These are phyloP conservation scores for Sphaerophoria rueppellii DNA, from an alignment of 2,888 invertebrate genomes.

Conservation along the genomic window DNA sequence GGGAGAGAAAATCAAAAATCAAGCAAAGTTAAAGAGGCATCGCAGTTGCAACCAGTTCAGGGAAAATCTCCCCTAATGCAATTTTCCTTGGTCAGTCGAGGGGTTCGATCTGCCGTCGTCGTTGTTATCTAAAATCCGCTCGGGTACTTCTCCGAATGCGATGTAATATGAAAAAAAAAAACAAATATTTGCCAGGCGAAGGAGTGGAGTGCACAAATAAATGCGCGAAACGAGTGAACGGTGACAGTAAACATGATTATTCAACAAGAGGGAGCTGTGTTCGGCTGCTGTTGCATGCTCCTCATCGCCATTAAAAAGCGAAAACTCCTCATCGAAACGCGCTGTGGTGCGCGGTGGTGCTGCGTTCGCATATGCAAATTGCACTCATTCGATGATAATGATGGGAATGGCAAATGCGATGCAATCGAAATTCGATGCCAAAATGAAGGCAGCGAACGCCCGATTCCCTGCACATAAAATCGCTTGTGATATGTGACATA, in stretches of 20 bases:
- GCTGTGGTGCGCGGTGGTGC: too few relatives aligned
- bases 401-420: conserved; percentile 2
- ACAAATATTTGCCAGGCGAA: conserved; percentile 61
- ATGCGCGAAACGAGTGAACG: conserved; percentile 41
- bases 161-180: conserved; percentile 60
- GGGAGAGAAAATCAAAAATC: conserved; percentile 1
- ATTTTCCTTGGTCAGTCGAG: not conserved
- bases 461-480: conserved; percentile 15
- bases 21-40: conserved; percentile 4
- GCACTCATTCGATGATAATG: conserved; percentile 14
- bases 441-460: conserved; percentile 37
- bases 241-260: conserved; percentile 55
- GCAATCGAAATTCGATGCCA: conserved; percentile 37
- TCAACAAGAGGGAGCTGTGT: conserved; percentile 17
- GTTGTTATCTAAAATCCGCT: not conserved
- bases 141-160: not conserved
- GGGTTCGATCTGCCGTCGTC: not conserved
- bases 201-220: conserved; percentile 43
- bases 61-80: conserved; percentile 4
- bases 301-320: conserved; percentile 57
- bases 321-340: conserved; percentile 9
- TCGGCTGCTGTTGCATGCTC: conserved; percentile 28
- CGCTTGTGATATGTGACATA: conserved; percentile 4
- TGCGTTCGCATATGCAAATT: conserved; percentile 33
- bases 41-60: conserved; percentile 26